These are phyloP conservation scores for Calonectris borealis DNA, from an alignment of 2,113 vertebrate species.

Conservation along the genomic window DNA sequence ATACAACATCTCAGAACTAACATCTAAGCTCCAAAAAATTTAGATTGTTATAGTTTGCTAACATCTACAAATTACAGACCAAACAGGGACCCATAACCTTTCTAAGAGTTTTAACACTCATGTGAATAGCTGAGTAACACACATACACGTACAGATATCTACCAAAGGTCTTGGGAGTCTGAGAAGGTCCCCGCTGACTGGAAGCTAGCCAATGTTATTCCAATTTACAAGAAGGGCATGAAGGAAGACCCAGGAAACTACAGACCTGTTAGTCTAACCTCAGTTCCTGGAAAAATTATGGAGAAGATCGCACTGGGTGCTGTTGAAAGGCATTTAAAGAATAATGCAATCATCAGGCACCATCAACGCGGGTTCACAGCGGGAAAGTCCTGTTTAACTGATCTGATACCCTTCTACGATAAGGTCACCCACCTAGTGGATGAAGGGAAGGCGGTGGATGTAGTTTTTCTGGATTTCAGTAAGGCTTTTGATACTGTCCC, in stretches of 20 bases:
- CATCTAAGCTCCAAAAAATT: not conserved
- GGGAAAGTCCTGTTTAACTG: no score
- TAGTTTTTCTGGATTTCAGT: no score
- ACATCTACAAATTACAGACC: not conserved
- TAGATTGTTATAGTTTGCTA: not conserved
- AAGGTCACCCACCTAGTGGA: no score
- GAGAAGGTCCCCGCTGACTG: accelerated
- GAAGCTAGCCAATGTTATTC: not conserved
- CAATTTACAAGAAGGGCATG: not conserved
- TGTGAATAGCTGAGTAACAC: not conserved
- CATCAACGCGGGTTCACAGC: no score
- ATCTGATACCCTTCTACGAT: no score
- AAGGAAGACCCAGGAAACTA: not conserved
- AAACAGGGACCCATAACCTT: not conserved
- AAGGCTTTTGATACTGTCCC: no score
- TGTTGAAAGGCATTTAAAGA: no score
- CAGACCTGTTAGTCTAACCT: not conserved
- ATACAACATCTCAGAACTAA: not conserved
- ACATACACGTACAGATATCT: not conserved
- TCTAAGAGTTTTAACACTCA: not conserved
- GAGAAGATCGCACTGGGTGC: no score
- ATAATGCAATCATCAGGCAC: no score
- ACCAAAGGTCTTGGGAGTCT: not conserved
- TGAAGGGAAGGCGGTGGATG: no score
- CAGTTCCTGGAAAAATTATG: no score